A percentile compares a stretch with the other conserved stretches of the same genome.
Conservation (phyloP, 2,888 invertebrate species). For the Amblyjoppa proteus region DNA sequence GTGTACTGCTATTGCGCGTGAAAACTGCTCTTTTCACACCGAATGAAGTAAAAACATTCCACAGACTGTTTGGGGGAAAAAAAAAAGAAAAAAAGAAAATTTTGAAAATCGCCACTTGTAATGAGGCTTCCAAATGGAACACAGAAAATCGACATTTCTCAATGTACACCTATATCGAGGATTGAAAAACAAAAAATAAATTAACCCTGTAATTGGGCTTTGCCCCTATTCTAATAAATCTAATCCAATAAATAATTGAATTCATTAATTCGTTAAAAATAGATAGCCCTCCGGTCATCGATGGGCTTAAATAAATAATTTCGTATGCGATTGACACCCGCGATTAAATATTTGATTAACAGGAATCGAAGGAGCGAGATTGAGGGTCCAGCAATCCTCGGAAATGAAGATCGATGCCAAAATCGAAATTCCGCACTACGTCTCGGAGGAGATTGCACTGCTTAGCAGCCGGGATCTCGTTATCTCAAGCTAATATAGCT, state of each 20-base stretch:
- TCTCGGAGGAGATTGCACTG: background rate
- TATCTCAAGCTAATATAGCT: constrained; percentile 8
- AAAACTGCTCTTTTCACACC: too few relatives aligned
- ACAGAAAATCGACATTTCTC: too few relatives aligned
- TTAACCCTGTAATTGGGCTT: background rate
- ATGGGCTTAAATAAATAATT: background rate
- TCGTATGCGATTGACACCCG: background rate
- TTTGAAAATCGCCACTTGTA: too few relatives aligned
- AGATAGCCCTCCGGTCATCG: background rate
- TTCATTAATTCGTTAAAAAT: background rate
- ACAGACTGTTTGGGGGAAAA: too few relatives aligned
- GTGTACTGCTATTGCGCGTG: too few relatives aligned
- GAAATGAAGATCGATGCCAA: constrained; percentile 18
- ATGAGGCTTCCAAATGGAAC: too few relatives aligned
- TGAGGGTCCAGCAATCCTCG: background rate
- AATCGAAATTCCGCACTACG: background rate
- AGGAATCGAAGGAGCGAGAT: background rate
- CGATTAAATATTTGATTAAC: background rate
- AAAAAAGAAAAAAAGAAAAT: too few relatives aligned
- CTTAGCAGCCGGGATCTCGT: background rate
- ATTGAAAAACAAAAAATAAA: too few relatives aligned
- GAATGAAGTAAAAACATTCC: too few relatives aligned
- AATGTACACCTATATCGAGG: too few relatives aligned
- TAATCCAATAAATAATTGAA: background rate
- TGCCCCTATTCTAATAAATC: too few relatives aligned